phyloP scores from a whole-genome alignment of 2,888 invertebrate species.

The Drosophila testacea region DNA sequence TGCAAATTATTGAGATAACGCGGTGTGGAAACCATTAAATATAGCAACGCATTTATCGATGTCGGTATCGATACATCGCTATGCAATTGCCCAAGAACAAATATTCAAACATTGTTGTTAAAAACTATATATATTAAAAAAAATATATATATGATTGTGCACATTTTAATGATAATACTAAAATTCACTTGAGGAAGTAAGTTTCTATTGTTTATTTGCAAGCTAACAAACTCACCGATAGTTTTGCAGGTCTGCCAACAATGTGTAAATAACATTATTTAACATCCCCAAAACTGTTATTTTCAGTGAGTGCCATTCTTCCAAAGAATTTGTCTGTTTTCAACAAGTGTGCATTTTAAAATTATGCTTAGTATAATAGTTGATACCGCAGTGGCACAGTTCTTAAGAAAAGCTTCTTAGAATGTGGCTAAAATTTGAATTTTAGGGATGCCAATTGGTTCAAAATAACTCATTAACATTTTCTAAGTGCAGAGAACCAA shows the following conservation, averaged over 20 bases:
- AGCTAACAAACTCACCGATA: too few species aligned
- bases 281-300: constrained; percentile 18
- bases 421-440: background rate
- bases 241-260: too few species aligned
- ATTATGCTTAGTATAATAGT: background rate
- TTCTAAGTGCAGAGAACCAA: background rate
- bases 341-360: background rate
- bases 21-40: background rate
- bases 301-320: background rate
- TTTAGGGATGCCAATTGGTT: background rate
- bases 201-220: too few species aligned
- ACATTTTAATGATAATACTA: too few species aligned
- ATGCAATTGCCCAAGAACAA: too few species aligned
- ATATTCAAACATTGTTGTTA: too few species aligned
- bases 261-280: background rate
- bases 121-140: too few species aligned
- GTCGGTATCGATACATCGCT: too few species aligned
- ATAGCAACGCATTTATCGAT: too few species aligned
- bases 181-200: too few species aligned
- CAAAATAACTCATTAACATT: background rate
- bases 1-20: constrained; percentile 9
- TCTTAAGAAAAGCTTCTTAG: background rate
- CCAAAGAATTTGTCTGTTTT: background rate
- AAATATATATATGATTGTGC: too few species aligned
- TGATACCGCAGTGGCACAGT: background rate